Evolutionary conservation across 2,888 invertebrate genomes (phyloP).

Genomic region (Pterobdella sp.): DNA sequence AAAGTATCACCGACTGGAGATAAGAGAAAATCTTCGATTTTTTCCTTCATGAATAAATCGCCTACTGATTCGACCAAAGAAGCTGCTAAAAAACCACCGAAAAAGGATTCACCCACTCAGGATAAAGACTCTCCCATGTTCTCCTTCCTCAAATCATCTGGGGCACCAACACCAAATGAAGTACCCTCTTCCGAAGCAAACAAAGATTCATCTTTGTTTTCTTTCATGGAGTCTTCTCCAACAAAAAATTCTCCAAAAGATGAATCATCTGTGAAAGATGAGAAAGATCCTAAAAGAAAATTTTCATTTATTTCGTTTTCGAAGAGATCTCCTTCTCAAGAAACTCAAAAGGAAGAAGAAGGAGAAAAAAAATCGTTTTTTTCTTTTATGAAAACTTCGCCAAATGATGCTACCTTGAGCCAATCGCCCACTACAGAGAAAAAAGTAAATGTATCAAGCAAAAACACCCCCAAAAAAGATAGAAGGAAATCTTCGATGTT

Average conservation of each 20-base stretch:
- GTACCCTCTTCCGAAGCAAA: too few relatives aligned
- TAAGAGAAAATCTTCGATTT: neutral
- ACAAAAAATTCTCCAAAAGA: neutral
- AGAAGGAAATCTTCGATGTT: conserved; percentile 5
- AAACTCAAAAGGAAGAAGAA: too few relatives aligned
- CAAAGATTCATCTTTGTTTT: neutral
- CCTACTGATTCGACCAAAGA: neutral
- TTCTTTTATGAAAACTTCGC: too few relatives aligned
- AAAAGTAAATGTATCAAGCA: neutral
- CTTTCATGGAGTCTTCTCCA: neutral
- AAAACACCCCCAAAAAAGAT: neutral
- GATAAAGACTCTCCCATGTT: too few relatives aligned
- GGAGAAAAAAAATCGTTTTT: too few relatives aligned
- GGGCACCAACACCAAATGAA: too few relatives aligned
- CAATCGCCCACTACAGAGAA: too few relatives aligned
- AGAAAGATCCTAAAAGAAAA: neutral
- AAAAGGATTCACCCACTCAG: too few relatives aligned
- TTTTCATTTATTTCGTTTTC: neutral
- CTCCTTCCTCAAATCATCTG: too few relatives aligned
- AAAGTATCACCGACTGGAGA: neutral
- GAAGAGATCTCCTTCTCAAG: neutral
- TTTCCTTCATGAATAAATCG: neutral
- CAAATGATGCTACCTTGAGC: too few relatives aligned
- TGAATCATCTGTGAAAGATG: neutral
- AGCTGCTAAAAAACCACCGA: too few relatives aligned